A percentile compares a stretch with the other conserved stretches of the same genome.
Conservation (phyloP, 2,113 vertebrate species). For the Lontra canadensis region DNA sequence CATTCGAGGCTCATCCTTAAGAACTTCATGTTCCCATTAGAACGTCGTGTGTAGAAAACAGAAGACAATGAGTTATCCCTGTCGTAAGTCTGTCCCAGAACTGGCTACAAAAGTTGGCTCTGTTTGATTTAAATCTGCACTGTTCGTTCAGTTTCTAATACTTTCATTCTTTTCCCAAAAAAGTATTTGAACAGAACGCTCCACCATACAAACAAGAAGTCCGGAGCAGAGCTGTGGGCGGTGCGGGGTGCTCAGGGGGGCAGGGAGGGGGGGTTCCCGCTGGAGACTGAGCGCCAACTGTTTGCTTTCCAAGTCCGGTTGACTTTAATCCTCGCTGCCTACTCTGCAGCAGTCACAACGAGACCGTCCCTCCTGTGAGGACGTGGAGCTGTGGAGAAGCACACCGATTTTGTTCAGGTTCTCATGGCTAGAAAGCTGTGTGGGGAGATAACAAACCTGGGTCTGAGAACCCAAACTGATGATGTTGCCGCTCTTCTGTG, state of each 20-base stretch:
- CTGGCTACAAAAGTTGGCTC: not conserved
- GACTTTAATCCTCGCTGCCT: not conserved
- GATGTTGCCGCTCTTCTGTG: not conserved
- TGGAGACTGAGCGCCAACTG: not conserved
- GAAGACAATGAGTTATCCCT: not conserved
- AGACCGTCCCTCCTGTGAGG: not conserved
- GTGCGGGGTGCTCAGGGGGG: not conserved
- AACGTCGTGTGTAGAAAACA: not conserved
- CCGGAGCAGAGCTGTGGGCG: accelerated
- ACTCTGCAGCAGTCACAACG: not conserved
- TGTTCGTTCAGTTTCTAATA: not conserved
- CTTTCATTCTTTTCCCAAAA: not conserved
- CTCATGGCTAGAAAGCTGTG: not conserved
- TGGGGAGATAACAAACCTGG: not conserved
- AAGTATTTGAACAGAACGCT: not conserved
- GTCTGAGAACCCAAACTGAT: not conserved
- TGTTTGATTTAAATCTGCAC: not conserved
- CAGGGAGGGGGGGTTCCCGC: too few relatives aligned
- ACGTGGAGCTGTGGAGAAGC: not conserved
- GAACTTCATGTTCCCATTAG: not conserved
- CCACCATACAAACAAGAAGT: not conserved
- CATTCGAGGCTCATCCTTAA: not conserved
- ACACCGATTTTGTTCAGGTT: not conserved
- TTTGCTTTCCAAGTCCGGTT: not conserved
- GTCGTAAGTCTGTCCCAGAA: not conserved